Base-by-base conservation (phyloP, 2,797 vertebrate species). In the Crocidura indochinensis region DNA sequence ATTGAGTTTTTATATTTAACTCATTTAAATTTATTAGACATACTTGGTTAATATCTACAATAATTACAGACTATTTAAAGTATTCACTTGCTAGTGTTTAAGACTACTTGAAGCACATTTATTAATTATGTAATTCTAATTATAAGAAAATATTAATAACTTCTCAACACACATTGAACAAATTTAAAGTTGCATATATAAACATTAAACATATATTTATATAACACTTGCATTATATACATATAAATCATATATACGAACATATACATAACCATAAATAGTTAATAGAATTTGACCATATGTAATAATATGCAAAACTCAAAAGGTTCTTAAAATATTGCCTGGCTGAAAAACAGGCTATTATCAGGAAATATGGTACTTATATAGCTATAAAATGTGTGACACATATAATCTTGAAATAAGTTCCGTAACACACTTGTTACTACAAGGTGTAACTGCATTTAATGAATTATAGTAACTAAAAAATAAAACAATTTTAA, bases 391-490 rank as follows among this genome's bases (percentile, higher is more conserved):
- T 60, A 29, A 44, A 79, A 67, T 31, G 68, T 7, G 29, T 19
- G 78, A 47, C 0, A 64, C 8, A 51, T 44, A 73, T 29, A 76
- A 73, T 65, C 69, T 47, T 49, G 90, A 94, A 81, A 22, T 62
- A 84, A 74, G 19, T 49, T 8, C 10, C 15, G 77, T 17, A n/a
- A 8, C n/a, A 31, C 3, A 44, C 20, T 4, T 10, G 69, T 31
- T 76, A 75, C 29, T 15, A 60, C 74, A 82, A 76, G 26, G 44
- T 12, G 60, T 15, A 12, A 74, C 14, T 47, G 15, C 5, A 44
- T 91, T 78, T 92, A 67, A 49, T 69, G 46, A 88, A 26, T 22
- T 62, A 53, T 73, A 22, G 65, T 68, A 76, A 69, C 47, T 88
- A 60, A 88, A 79, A 85, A 26, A 6, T 78, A 86, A 31, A 62